Conservation (phyloP, 2,113 vertebrate genomes). For the Bothrops jararaca region DNA sequence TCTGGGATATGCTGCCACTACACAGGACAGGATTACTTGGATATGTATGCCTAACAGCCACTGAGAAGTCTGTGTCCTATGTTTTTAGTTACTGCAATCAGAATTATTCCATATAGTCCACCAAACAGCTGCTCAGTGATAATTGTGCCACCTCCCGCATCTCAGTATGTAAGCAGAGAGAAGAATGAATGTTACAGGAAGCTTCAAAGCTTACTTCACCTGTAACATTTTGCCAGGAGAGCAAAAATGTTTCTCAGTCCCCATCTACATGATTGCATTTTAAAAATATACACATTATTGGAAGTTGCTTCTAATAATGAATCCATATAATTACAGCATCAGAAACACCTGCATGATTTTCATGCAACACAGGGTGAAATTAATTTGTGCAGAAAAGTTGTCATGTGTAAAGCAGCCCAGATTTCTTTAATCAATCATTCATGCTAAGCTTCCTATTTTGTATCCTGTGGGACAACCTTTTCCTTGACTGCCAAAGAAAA, state of each 20-base stretch:
- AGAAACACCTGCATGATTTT: conserved; percentile 5
- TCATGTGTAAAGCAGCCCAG: background rate
- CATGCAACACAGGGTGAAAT: background rate
- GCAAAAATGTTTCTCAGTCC: background rate
- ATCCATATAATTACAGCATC: background rate
- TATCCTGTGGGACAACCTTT: background rate
- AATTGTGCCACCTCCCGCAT: background rate
- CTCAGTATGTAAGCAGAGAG: background rate
- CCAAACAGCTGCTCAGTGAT: background rate
- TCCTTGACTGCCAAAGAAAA: accelerated
- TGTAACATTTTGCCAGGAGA: background rate
- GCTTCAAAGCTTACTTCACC: background rate
- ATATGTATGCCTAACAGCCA: background rate
- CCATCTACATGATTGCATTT: background rate
- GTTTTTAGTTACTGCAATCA: background rate
- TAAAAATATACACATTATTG: background rate
- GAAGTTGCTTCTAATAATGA: background rate
- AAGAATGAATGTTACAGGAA: background rate
- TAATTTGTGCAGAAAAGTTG: background rate
- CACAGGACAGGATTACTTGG: background rate
- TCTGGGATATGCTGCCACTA: background rate
- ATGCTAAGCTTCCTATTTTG: background rate
- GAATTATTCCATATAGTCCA: background rate
- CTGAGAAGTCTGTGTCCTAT: background rate
- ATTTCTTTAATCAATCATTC: conserved; percentile 3